Percentiles rank a stretch among this genome's conserved stretches.
phyloP scores from a whole-genome alignment of 2,797 vertebrate genomes.

The Odontamblyopus lacepedii region DNA sequence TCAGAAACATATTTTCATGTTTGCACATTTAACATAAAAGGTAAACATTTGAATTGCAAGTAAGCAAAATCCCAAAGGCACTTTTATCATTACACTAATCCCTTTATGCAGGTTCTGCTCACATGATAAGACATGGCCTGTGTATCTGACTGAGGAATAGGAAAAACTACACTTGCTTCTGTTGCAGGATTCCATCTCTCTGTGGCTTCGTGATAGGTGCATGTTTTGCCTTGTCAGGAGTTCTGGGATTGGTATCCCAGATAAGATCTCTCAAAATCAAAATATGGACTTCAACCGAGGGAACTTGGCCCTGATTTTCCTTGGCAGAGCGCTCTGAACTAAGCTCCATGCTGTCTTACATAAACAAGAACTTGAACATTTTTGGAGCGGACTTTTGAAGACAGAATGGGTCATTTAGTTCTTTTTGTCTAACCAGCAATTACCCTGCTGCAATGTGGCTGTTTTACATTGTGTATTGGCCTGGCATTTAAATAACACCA shows the following conservation, averaged over 20 bases:
- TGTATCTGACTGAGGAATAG: constrained; percentile 3
- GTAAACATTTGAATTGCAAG: not conserved
- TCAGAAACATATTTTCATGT: not conserved
- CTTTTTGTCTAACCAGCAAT: constrained; percentile 13
- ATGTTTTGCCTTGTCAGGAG: constrained; percentile 10
- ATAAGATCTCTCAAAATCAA: constrained; percentile 10
- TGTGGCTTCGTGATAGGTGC: constrained; percentile 32
- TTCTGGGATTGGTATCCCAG: constrained; percentile 7
- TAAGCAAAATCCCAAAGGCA: not conserved
- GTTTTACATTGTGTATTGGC: constrained; percentile 3
- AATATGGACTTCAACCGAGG: constrained; percentile 7
- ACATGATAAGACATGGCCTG: constrained; percentile 7
- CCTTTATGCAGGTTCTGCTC: not conserved
- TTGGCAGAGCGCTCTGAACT: constrained; percentile 7
- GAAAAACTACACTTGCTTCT: constrained; percentile 16
- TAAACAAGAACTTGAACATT: constrained; percentile 16
- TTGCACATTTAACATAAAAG: not conserved
- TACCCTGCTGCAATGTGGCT: not conserved
- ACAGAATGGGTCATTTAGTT: constrained; percentile 12
- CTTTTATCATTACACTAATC: not conserved
- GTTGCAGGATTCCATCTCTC: constrained; percentile 21
- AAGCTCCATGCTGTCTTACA: constrained; percentile 9
- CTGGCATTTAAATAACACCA: constrained; percentile 8
- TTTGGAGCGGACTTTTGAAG: constrained; percentile 6
- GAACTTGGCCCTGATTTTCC: not conserved